Evolutionary conservation across 2,888 invertebrate species (phyloP).

Genomic region (Eilema sororculum): DNA sequence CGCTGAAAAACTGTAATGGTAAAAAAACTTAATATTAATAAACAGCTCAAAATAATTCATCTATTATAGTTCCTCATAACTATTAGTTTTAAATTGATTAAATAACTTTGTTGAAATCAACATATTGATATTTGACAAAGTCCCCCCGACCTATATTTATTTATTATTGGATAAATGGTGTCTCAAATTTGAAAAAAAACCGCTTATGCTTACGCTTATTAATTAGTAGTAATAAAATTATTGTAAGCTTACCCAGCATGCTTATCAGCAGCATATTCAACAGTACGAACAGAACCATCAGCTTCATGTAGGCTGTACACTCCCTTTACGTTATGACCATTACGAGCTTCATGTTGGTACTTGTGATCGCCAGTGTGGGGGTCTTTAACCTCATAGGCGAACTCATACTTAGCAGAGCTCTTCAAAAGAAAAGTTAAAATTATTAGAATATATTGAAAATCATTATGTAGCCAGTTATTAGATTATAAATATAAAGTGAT

Average conservation of each 20-base stretch:
- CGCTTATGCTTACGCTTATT: too few species aligned
- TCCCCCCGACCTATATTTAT: too few species aligned
- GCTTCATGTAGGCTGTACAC: constrained; percentile 73
- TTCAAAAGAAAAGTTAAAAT: background rate
- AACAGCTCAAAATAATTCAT: background rate
- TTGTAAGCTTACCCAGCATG: constrained; percentile 70
- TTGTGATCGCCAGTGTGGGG: constrained; percentile 87
- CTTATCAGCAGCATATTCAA: constrained; percentile 82
- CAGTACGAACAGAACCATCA: constrained; percentile 82
- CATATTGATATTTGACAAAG: too few species aligned
- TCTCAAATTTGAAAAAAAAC: too few species aligned
- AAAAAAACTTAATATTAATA: background rate
- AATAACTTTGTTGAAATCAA: too few species aligned
- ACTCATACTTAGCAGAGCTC: constrained; percentile 69
- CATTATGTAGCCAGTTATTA: background rate
- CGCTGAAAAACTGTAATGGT: constrained; percentile 55
- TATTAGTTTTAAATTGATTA: too few species aligned
- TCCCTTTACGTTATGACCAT: constrained; percentile 88
- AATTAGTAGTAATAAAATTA: background rate
- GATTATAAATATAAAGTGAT: constrained; percentile 1
- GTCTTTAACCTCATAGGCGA: constrained; percentile 85
- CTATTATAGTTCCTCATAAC: too few species aligned
- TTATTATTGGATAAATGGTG: too few species aligned
- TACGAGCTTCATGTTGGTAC: constrained; percentile 84
- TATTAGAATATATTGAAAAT: background rate